Evolutionary conservation across 2,113 vertebrate genomes (phyloP), one percentile per base, ranked within the genome.

Genomic region (Cyprinodon tularosa): DNA sequence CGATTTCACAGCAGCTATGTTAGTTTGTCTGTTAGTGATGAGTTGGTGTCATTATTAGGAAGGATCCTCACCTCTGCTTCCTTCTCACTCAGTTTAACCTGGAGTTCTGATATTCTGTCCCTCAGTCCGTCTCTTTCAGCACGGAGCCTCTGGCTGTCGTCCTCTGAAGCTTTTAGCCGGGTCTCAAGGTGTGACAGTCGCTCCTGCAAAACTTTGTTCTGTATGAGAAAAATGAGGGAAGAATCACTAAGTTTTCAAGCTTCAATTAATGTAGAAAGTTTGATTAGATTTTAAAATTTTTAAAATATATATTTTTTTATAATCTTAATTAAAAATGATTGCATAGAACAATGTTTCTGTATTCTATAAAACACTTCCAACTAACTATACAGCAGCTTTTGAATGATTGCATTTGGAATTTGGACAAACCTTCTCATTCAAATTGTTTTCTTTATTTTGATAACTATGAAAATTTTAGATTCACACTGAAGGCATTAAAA

Each of bases 191-290:
- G 86, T 0, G 84, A 82, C 36, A 89, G 87, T 1, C 93, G 91
- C 84, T 90, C 94, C 74, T 85, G 80, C 76, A 95, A 62, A 63
- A 95, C 85, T 75, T 82, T 78, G 87, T 91, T 95, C 94, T 95
- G 74, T 39, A 62, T 0, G 10, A 61, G 47, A 68, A 38, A 39
- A 7, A 68, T 0, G 57, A 22, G 60, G 66, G 12, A 7, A 74
- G 39, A 36, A 45, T 57, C 2, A 20, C n/a, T 8, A 57, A 3
- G 20, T 57, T 57, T n/a, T 8, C 17, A 57, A 20, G 50, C 2
- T 8, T 8, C 8, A 20, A 20, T 15, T 57, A 20, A 42, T 42
- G 9, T 42, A n/a, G 20, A 57, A 57, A 9, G 17, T 57, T n/a
- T 8, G 44, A 45, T 7, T 0, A 45, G 9, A 11, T 45, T n/a